Conservation (phyloP, 1,140 invertebrate genomes). For the Drosophila funebris region DNA sequence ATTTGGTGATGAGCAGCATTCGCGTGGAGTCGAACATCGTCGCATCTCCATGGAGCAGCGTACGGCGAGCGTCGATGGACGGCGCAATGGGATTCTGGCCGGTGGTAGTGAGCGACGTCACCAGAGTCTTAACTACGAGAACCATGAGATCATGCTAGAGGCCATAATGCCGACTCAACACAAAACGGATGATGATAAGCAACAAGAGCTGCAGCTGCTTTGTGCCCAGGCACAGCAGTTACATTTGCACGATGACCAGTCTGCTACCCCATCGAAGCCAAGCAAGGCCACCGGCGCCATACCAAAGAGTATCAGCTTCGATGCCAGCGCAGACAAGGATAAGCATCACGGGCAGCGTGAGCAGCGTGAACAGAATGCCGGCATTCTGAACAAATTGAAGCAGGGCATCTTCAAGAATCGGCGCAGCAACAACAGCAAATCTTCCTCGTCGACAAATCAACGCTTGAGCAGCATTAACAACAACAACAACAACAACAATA, state of each 20-base stretch:
- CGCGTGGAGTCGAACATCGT: constrained; percentile 66
- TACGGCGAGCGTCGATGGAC: constrained; percentile 66
- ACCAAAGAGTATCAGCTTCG: constrained; percentile 96
- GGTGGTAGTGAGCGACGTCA: constrained; percentile 56
- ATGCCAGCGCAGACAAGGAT: constrained; percentile 92
- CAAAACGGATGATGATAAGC: constrained; percentile 71
- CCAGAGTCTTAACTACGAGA: constrained; percentile 82
- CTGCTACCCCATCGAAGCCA: constrained; percentile 75
- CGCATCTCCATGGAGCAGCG: constrained; percentile 75
- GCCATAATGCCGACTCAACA: constrained; percentile 38
- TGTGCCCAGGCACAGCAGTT: constrained; percentile 65
- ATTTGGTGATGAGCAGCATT: constrained; percentile 51
- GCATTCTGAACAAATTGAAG: constrained; percentile 89
- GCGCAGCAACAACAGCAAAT: constrained; percentile 84
- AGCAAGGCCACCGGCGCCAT: constrained; percentile 91
- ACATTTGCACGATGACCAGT: constrained; percentile 31
- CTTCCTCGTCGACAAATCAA: background rate
- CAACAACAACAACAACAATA: background rate
- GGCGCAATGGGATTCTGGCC: constrained; percentile 78
- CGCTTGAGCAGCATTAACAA: background rate
- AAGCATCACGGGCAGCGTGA: constrained; percentile 38
- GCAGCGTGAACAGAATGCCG: constrained; percentile 84
- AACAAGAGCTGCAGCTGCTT: constrained; percentile 58
- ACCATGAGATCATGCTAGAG: constrained; percentile 79
- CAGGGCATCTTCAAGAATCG: constrained; percentile 87